Evolutionary conservation across 2,888 invertebrate species (phyloP).

Genomic region (Himalopsyche tibetana): DNA sequence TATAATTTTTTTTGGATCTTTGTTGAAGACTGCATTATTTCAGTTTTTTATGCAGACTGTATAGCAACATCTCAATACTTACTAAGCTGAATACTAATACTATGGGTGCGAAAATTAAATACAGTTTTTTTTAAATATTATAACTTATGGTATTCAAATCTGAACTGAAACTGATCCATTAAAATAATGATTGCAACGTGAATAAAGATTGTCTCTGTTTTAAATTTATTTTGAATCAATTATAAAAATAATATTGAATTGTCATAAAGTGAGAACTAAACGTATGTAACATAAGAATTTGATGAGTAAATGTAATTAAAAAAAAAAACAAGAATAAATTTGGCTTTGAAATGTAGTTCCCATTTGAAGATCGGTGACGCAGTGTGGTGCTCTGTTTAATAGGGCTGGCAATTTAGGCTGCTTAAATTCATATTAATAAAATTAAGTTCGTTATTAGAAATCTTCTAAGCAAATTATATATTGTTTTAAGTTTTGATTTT

Average conservation of each 20-base stretch:
- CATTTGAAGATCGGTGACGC: not conserved
- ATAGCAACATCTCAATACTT: too few species aligned
- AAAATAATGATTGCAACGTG: not conserved
- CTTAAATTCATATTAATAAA: conserved; percentile 10
- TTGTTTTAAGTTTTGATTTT: conserved; percentile 16
- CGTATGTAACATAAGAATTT: not conserved
- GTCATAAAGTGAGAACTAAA: not conserved
- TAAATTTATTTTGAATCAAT: conserved; percentile 21
- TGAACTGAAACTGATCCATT: not conserved
- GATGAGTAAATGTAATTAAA: not conserved
- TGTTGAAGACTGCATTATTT: too few species aligned
- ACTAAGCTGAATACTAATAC: too few species aligned
- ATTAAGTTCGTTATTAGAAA: not conserved
- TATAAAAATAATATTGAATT: not conserved
- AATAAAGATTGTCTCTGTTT: not conserved
- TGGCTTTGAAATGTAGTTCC: conserved; percentile 8
- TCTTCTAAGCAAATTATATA: conserved; percentile 8
- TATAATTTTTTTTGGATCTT: too few species aligned
- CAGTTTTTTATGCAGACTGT: too few species aligned
- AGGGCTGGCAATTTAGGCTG: conserved; percentile 12
- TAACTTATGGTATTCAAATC: not conserved
- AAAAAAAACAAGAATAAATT: not conserved
- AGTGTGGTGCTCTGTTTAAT: not conserved
- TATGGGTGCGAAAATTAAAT: too few species aligned
- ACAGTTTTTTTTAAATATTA: too few species aligned